Percentiles rank a stretch among this genome's conserved stretches.
Conservation (phyloP, 2,888 invertebrate species). For the Philopedon plagiatum region DNA sequence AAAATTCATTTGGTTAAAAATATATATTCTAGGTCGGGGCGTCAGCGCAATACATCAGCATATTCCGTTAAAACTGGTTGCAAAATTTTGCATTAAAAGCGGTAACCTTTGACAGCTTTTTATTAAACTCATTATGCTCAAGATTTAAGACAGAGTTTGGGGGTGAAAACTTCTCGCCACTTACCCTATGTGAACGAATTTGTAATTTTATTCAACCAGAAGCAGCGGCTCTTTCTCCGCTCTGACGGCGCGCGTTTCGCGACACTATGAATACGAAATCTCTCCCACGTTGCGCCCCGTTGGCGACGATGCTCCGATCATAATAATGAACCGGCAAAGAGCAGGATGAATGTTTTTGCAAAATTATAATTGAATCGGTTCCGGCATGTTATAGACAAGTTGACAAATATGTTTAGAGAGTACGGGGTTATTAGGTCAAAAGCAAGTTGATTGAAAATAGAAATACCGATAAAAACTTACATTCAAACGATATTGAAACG, state of each 20-base stretch:
- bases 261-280: constrained; percentile 52
- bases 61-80: background rate
- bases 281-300: constrained; percentile 46
- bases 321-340: constrained; percentile 56
- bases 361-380: constrained; percentile 53
- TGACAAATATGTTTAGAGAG: constrained; percentile 42
- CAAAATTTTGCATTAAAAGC: constrained; percentile 39
- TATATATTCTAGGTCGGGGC: background rate
- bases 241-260: constrained; percentile 41
- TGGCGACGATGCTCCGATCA: constrained; percentile 55
- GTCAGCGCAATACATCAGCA: background rate
- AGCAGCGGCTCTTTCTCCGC: constrained; percentile 39
- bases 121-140: constrained; percentile 49
- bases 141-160: constrained; percentile 44
- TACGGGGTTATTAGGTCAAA: constrained; percentile 16
- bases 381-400: constrained; percentile 48
- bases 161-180: constrained; percentile 31
- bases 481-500: too few relatives aligned
- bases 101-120: constrained; percentile 50
- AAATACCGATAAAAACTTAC: too few relatives aligned
- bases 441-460: too few relatives aligned
- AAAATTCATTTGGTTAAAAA: background rate
- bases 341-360: constrained; percentile 52
- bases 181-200: constrained; percentile 39
- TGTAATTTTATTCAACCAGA: constrained; percentile 51